phyloP scores from a whole-genome alignment of 2,113 vertebrate species.

The Oplegnathus fasciatus region DNA sequence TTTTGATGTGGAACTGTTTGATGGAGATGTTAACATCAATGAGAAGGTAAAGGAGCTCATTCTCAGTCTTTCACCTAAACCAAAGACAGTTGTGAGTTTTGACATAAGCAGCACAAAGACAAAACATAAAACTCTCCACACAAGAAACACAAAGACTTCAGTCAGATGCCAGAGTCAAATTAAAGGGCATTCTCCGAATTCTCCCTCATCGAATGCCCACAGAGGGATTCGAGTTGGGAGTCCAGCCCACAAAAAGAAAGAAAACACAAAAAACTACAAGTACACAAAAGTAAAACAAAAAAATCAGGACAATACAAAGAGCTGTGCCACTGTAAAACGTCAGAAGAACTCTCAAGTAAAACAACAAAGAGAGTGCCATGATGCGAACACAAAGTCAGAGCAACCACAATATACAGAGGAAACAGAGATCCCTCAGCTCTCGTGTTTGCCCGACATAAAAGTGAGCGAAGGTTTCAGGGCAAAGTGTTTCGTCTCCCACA shows the following conservation, averaged over 20 bases:
- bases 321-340: background rate
- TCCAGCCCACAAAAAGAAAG: background rate
- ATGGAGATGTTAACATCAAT: slow-evolving; percentile 87
- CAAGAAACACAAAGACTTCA: background rate
- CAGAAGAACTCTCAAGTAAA: background rate
- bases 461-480: slow-evolving; percentile 77
- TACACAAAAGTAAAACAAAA: slow-evolving; percentile 9
- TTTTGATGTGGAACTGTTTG: slow-evolving; percentile 88
- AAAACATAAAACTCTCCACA: background rate
- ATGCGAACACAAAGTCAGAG: slow-evolving; percentile 10
- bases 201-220: background rate
- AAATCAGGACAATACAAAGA: background rate
- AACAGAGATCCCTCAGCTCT: slow-evolving; percentile 53
- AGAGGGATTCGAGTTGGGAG: background rate
- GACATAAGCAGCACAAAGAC: slow-evolving; percentile 10
- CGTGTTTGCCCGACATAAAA: slow-evolving; percentile 75
- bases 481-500: slow-evolving; percentile 83
- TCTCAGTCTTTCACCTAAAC: slow-evolving; percentile 52
- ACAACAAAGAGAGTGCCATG: background rate
- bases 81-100: slow-evolving; percentile 32
- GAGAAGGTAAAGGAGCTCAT: slow-evolving; percentile 87
- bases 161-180: background rate
- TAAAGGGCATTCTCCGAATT: background rate
- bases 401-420: background rate
- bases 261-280: background rate